Conservation (phyloP, 2,888 invertebrate species). For the Sturmia bella region DNA sequence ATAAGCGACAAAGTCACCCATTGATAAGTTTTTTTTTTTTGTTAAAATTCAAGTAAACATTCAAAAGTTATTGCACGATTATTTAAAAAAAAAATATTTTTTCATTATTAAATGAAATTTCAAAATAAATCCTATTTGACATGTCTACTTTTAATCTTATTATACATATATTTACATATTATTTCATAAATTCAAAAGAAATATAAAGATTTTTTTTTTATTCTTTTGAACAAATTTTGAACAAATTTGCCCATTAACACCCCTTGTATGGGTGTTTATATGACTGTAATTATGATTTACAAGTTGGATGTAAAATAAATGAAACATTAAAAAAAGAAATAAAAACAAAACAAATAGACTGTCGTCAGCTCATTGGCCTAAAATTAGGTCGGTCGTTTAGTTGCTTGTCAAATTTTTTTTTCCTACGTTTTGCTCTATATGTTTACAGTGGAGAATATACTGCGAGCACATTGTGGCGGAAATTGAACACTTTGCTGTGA, state of each 20-base stretch:
- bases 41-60: no score
- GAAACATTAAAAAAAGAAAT: constrained; percentile 10
- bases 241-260: constrained; percentile 40
- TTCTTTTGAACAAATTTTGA: background rate
- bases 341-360: constrained; percentile 12
- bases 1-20: no score
- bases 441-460: background rate
- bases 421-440: constrained; percentile 13
- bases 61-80: no score
- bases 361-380: constrained; percentile 62
- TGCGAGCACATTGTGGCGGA: background rate
- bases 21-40: no score
- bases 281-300: constrained; percentile 49
- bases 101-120: no score
- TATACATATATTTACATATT: background rate
- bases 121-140: no score
- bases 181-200: background rate
- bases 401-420: constrained; percentile 34
- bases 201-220: background rate
- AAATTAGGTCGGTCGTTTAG: constrained; percentile 59
- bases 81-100: no score
- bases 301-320: constrained; percentile 30
- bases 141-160: no score
- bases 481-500: background rate
- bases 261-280: constrained; percentile 23